phyloP scores from a whole-genome alignment of 1,140 invertebrate species.

The Kradibia gibbosae region DNA sequence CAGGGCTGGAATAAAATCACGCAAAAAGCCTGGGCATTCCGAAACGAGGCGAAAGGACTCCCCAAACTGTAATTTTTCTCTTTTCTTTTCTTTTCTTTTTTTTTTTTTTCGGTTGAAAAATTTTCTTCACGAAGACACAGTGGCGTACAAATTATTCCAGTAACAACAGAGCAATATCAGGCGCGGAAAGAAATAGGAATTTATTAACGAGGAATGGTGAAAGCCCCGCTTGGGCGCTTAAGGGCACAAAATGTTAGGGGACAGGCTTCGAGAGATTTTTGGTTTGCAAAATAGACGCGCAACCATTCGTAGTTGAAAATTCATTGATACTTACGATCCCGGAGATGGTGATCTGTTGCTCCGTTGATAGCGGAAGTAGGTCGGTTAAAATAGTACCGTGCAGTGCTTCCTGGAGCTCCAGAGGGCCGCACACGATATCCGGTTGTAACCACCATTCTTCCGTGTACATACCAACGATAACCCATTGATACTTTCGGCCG shows the following conservation, averaged over 20 bases:
- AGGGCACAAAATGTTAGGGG: background rate
- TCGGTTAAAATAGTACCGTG: constrained; percentile 94
- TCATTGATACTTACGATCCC: constrained; percentile 83
- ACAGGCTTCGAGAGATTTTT: constrained; percentile 17
- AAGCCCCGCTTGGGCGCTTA: background rate
- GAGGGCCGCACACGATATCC: constrained; percentile 79
- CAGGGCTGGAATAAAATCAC: background rate
- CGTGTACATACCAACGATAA: constrained; percentile 92
- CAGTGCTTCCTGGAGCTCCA: constrained; percentile 85
- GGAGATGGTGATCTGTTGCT: constrained; percentile 86
- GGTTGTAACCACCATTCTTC: constrained; percentile 83
- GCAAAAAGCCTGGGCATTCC: background rate
- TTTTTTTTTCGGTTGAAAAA: too few species aligned
- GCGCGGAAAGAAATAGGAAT: background rate
- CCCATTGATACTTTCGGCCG: constrained; percentile 96
- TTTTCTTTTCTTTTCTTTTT: background rate
- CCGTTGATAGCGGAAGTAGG: constrained; percentile 82
- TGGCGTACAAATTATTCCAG: background rate
- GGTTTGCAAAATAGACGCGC: too few species aligned
- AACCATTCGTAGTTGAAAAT: background rate
- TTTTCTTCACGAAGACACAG: background rate
- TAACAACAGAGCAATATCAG: constrained; percentile 14
- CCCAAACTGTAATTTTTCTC: background rate
- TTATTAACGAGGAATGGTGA: background rate
- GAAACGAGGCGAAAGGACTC: background rate